Percentiles rank a stretch among this genome's conserved stretches.
Conservation (phyloP, 2,888 invertebrate species). For the Kuschelorhynchus macadamiae region DNA sequence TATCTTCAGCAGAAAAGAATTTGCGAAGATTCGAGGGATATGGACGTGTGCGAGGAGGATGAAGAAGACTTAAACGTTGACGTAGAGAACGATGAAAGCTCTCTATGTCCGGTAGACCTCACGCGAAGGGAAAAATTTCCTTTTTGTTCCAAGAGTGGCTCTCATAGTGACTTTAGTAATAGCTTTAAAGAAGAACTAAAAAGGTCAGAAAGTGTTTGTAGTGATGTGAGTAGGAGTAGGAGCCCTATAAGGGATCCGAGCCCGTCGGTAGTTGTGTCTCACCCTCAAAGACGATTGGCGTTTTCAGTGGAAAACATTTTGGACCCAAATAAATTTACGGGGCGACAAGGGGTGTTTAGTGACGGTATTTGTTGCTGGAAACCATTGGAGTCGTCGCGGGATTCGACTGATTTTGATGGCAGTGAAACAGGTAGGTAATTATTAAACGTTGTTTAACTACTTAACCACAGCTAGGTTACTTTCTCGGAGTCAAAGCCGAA, state of each 20-base stretch:
- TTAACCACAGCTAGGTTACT: too few species aligned
- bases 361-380: constrained; percentile 71
- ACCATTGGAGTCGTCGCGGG: constrained; percentile 69
- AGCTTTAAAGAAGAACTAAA: constrained; percentile 62
- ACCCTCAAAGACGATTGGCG: constrained; percentile 79
- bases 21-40: constrained; percentile 66
- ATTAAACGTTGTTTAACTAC: too few species aligned
- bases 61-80: constrained; percentile 67
- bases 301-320: constrained; percentile 93
- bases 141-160: constrained; percentile 59
- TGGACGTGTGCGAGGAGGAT: constrained; percentile 62
- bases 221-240: constrained; percentile 67
- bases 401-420: constrained; percentile 71
- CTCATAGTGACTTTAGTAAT: constrained; percentile 54
- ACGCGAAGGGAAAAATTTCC: constrained; percentile 66
- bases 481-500: too few species aligned
- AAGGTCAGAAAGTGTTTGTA: constrained; percentile 69
- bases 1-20: constrained; percentile 65
- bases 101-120: constrained; percentile 68
- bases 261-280: constrained; percentile 69
- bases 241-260: constrained; percentile 63
- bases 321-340: constrained; percentile 92
- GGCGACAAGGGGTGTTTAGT: constrained; percentile 70
- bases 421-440: constrained; percentile 69
- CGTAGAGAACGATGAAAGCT: constrained; percentile 67